Evolutionary conservation across 2,888 invertebrate species (phyloP), one percentile per base, ranked within the genome.

Genomic region (Mycalesis mineus): DNA sequence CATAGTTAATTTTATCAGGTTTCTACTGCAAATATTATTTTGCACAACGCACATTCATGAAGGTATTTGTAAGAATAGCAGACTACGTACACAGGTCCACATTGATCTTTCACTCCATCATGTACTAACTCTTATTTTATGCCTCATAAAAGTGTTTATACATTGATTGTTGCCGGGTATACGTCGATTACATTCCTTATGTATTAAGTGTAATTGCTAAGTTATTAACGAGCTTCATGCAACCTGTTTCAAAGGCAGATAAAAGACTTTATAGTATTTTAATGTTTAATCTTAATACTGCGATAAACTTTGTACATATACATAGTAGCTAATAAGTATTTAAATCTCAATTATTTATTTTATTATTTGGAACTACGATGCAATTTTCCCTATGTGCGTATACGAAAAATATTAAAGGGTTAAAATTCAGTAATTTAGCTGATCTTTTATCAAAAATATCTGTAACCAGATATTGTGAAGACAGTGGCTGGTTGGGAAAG

Each of bases 11-110:
- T 9, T 7, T 33, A 9, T 9, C 33, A 33, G 13, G 47, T 9
- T 48, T 48, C 33, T 17, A 17, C 47, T 48, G n/a, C 11, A 15
- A 3, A 28, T 65, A 65, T 64, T 67, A 60, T 66, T 65, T 60
- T 67, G 22, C 17, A 11, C 11, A 14, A 22, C n/a, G 7, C 22
- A n/a, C 22, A 22, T 42, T 22, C 11, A 36, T 36, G 9, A 15
- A 28, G 14, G 14, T 29, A 31, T 45, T 45, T 33, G 14, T 31
- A 33, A 11, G 33, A 11, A 14, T 47, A 47, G 14, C 15, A 47
- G 31, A 9, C 31, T 47, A 31, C 8, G 15, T 33, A 33, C 47
- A 15, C 14, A 6, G 47, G 15, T 15, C 33, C 31, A 33, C 11
- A 9, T 7, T 11, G 15, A 14, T 47, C 9, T 31, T 22, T 29